These are phyloP conservation scores for Tupaia chinensis DNA, from an alignment of 2,113 vertebrate species.

Conservation along the genomic window DNA sequence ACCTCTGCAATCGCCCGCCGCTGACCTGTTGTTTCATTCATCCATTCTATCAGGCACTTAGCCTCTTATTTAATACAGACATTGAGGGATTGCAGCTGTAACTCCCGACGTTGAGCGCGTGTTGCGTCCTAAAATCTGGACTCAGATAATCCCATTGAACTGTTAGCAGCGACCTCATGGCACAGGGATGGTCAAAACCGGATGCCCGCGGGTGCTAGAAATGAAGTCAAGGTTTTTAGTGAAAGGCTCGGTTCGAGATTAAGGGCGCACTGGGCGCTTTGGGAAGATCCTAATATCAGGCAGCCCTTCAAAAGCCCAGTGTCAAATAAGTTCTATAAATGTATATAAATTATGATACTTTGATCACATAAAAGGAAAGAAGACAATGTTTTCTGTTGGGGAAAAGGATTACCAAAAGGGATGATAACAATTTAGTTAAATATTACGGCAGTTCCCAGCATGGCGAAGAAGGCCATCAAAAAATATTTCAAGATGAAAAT, in stretches of 20 bases:
- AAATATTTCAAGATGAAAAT: background rate
- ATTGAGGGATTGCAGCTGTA: background rate
- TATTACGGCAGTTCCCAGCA: background rate
- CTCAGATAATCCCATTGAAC: background rate
- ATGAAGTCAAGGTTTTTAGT: background rate
- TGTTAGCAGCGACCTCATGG: background rate
- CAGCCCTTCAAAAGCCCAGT: too few species aligned
- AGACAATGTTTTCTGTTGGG: background rate
- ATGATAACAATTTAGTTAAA: background rate
- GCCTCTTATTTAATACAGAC: accelerated
- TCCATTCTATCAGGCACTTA: too few species aligned
- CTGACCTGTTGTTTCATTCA: background rate
- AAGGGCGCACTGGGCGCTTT: background rate
- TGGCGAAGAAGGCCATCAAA: background rate
- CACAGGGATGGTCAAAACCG: background rate
- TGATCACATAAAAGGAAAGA: too few species aligned
- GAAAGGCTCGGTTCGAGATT: background rate
- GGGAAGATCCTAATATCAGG: too few species aligned
- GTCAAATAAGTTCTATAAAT: too few species aligned
- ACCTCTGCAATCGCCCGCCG: accelerated
- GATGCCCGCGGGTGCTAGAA: background rate
- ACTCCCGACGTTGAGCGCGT: background rate
- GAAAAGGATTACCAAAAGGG: background rate
- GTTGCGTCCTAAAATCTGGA: background rate
- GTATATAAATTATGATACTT: too few species aligned